phyloP scores from a whole-genome alignment of 2,797 vertebrate genomes.

The Acanthurus tractus region DNA sequence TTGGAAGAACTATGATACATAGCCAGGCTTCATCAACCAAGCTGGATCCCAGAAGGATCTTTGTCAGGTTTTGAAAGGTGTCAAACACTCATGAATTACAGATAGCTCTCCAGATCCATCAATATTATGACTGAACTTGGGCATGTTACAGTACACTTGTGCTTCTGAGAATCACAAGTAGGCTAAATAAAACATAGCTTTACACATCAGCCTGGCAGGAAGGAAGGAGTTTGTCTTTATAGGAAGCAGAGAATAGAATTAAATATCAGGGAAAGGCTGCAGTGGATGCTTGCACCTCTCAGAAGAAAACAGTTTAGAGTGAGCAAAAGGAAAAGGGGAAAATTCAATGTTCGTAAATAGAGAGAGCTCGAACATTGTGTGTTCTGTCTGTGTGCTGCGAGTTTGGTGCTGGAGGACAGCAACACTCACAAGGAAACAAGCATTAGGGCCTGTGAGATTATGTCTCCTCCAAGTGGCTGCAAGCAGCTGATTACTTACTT shows the following conservation, averaged over 20 bases:
- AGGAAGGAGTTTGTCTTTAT: slow-evolving; percentile 68
- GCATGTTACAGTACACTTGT: slow-evolving; percentile 65
- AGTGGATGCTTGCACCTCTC: slow-evolving; percentile 45
- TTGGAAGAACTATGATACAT: slow-evolving; percentile 65
- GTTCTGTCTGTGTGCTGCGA: slow-evolving; percentile 38
- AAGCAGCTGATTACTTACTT: slow-evolving; percentile 50
- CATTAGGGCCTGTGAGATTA: slow-evolving; percentile 41
- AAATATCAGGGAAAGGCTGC: slow-evolving; percentile 70
- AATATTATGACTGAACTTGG: slow-evolving; percentile 69
- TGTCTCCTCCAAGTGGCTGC: slow-evolving; percentile 50
- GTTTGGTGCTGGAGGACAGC: slow-evolving; percentile 28
- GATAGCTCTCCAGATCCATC: slow-evolving; percentile 72
- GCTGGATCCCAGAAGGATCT: slow-evolving; percentile 72
- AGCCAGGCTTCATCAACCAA: slow-evolving; percentile 59
- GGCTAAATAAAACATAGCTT: slow-evolving; percentile 84
- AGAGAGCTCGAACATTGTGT: slow-evolving; percentile 51
- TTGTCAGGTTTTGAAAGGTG: slow-evolving; percentile 79
- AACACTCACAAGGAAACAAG: slow-evolving; percentile 39
- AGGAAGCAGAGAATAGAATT: slow-evolving; percentile 71
- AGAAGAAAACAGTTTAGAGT: slow-evolving; percentile 54
- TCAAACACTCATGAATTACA: slow-evolving; percentile 83
- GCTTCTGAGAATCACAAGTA: slow-evolving; percentile 68
- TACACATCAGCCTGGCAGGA: slow-evolving; percentile 70
- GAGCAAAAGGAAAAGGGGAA: slow-evolving; percentile 43
- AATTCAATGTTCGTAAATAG: slow-evolving; percentile 48